These are phyloP conservation scores for Troides oblongomaculatus DNA, from an alignment of 2,888 invertebrate genomes.

Conservation along the genomic window DNA sequence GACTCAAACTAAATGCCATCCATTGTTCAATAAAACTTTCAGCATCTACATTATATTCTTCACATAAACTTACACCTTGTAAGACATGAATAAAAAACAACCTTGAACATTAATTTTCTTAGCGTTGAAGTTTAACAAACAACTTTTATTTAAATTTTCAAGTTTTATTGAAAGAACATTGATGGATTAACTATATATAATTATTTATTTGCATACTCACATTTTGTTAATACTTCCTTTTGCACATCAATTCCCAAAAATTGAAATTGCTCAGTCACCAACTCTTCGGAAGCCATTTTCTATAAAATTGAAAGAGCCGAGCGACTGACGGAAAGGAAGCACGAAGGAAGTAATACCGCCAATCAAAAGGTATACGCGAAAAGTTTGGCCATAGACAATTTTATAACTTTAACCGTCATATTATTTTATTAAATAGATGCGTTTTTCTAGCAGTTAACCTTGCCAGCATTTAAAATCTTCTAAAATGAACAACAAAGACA, in stretches of 20 bases:
- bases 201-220: slow-evolving; percentile 53
- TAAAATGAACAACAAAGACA: not conserved
- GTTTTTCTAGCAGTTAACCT: not conserved
- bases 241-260: slow-evolving; percentile 81
- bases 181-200: slow-evolving; percentile 20
- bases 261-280: slow-evolving; percentile 82
- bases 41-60: slow-evolving; percentile 81
- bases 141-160: slow-evolving; percentile 33
- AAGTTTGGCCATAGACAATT: slow-evolving; percentile 40
- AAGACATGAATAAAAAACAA: slow-evolving; percentile 62
- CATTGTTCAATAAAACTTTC: slow-evolving; percentile 88
- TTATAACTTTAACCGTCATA: slow-evolving; percentile 18
- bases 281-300: slow-evolving; percentile 79
- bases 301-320: slow-evolving; percentile 48
- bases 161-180: slow-evolving; percentile 26
- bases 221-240: slow-evolving; percentile 79
- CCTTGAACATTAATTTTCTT: slow-evolving; percentile 71
- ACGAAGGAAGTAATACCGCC: slow-evolving; percentile 46
- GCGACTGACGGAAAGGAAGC: slow-evolving; percentile 48
- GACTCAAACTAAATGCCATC: slow-evolving; percentile 87
- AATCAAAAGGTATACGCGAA: slow-evolving; percentile 49
- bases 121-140: slow-evolving; percentile 43
- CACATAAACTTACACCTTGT: slow-evolving; percentile 83
- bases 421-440: not conserved
- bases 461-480: not conserved